Percentiles rank a stretch among this genome's conserved stretches.
Conservation (phyloP, 2,888 invertebrate genomes). For the Drosophila bunnanda region DNA sequence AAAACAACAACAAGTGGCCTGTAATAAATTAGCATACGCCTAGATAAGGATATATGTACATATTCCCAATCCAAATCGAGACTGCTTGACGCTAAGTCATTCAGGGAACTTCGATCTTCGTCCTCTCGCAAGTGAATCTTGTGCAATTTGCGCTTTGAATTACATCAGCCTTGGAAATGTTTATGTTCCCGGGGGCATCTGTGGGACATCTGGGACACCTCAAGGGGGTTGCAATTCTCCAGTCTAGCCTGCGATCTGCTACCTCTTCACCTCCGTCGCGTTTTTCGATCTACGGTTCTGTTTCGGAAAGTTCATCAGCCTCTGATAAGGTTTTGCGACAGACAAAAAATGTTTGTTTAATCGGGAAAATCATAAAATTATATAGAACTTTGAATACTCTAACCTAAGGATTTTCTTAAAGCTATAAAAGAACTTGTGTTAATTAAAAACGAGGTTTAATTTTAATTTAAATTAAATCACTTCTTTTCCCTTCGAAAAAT, state of each 20-base stretch:
- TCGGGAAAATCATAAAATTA: slow-evolving; percentile 2
- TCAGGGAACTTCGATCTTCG: slow-evolving; percentile 31
- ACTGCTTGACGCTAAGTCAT: slow-evolving; percentile 56
- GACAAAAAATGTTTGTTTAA: slow-evolving; percentile 5
- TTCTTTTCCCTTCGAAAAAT: neutral
- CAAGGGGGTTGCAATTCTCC: slow-evolving; percentile 2
- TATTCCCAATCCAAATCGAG: slow-evolving; percentile 34
- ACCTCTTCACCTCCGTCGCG: slow-evolving; percentile 2
- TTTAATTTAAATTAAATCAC: neutral
- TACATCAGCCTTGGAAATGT: slow-evolving; percentile 33
- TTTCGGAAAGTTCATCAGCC: slow-evolving; percentile 39
- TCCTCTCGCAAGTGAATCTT: slow-evolving; percentile 6
- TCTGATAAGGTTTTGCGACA: slow-evolving; percentile 42
- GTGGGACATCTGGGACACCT: slow-evolving; percentile 9
- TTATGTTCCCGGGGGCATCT: neutral
- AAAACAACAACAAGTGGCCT: slow-evolving; percentile 45
- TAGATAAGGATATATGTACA: slow-evolving; percentile 34
- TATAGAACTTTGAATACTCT: slow-evolving; percentile 7
- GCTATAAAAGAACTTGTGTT: neutral
- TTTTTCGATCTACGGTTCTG: neutral
- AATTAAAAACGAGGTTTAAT: neutral
- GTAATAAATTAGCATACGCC: slow-evolving; percentile 40
- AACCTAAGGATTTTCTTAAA: neutral
- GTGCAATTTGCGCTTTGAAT: slow-evolving; percentile 30
- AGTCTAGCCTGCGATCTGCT: slow-evolving; percentile 11